phyloP scores from a whole-genome alignment of 2,888 invertebrate genomes.

The Sympetrum striolatum region DNA sequence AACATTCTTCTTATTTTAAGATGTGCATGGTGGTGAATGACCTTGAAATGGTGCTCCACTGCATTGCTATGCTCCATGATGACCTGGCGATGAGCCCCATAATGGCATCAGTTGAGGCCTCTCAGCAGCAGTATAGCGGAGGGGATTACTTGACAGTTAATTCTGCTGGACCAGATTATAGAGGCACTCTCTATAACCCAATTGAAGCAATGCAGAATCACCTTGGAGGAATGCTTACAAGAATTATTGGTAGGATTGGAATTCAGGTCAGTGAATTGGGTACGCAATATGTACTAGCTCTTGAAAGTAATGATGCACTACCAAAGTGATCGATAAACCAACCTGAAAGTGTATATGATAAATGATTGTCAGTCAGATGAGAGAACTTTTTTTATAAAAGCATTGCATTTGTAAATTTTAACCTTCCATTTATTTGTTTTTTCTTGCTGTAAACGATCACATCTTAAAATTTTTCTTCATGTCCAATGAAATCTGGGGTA shows the following conservation, averaged over 20 bases:
- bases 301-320: no score
- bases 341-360: no score
- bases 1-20: slow-evolving; percentile 59
- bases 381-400: no score
- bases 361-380: no score
- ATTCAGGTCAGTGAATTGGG: slow-evolving; percentile 58
- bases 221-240: slow-evolving; percentile 71
- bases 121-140: slow-evolving; percentile 34
- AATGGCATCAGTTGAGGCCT: slow-evolving; percentile 56
- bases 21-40: slow-evolving; percentile 94
- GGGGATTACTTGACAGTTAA: slow-evolving; percentile 46
- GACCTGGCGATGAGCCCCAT: slow-evolving; percentile 63
- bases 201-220: slow-evolving; percentile 67
- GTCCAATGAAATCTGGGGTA: no score
- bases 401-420: no score
- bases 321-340: no score
- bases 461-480: no score
- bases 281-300: no score
- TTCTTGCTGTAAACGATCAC: no score
- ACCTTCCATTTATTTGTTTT: no score
- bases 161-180: slow-evolving; percentile 55
- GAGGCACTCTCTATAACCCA: slow-evolving; percentile 56
- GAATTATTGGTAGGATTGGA: slow-evolving; percentile 64
- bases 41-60: slow-evolving; percentile 88
- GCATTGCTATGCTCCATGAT: slow-evolving; percentile 70